Evolutionary conservation across 2,888 invertebrate genomes (phyloP).

Genomic region (Athalia rosae): DNA sequence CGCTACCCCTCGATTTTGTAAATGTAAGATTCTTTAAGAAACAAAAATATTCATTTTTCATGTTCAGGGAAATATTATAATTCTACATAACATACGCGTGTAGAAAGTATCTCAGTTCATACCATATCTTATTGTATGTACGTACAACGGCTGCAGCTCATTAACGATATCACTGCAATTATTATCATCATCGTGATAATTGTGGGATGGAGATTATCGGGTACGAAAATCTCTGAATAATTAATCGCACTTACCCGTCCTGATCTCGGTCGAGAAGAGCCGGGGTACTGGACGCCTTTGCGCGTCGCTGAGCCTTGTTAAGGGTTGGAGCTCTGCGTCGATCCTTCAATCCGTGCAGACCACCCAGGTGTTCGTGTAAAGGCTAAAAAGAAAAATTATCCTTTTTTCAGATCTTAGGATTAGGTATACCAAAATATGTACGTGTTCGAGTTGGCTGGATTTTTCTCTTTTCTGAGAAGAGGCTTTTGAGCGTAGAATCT

Average conservation of each 20-base stretch:
- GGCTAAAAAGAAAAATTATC: constrained; percentile 47
- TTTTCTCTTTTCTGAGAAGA: constrained; percentile 2
- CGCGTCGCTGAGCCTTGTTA: constrained; percentile 65
- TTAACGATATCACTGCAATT: no score
- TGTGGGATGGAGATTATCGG: background rate
- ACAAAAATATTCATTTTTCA: no score
- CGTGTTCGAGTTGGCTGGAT: background rate
- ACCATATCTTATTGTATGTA: no score
- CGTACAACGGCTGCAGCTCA: background rate
- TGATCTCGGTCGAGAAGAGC: constrained; percentile 66
- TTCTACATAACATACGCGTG: no score
- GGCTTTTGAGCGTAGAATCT: background rate
- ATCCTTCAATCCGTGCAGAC: constrained; percentile 52
- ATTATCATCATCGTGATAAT: background rate
- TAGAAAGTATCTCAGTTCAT: no score
- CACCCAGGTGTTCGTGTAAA: constrained; percentile 50
- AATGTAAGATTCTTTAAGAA: no score
- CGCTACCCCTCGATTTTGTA: no score
- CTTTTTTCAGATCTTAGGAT: background rate
- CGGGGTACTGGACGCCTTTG: constrained; percentile 69
- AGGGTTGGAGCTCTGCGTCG: constrained; percentile 63
- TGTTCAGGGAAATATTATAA: no score
- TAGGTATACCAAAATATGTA: no score
- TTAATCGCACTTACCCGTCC: constrained; percentile 61
- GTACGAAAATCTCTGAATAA: constrained; percentile 23